These are phyloP conservation scores for Neomicropteryx cornuta DNA, from an alignment of 1,140 invertebrate species.

Conservation along the genomic window DNA sequence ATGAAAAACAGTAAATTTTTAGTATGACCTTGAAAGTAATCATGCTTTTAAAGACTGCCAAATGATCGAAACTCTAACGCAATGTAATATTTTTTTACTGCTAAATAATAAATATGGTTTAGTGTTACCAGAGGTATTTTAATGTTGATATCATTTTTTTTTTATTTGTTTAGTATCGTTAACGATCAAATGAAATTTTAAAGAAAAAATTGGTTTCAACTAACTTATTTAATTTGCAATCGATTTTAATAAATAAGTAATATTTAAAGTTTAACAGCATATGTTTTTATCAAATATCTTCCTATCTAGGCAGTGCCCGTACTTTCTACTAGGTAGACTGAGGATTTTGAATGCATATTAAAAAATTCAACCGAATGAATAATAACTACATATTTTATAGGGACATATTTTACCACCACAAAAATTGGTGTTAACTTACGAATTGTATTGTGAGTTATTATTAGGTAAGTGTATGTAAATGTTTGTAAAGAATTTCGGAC, in stretches of 20 bases:
- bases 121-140: too few relatives aligned
- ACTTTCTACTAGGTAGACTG: too few relatives aligned
- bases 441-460: background rate
- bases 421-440: background rate
- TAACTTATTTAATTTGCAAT: slow-evolving; percentile 1
- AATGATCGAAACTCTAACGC: too few relatives aligned
- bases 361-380: too few relatives aligned
- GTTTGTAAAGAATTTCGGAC: too few relatives aligned
- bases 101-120: too few relatives aligned
- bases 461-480: background rate
- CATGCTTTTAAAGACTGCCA: too few relatives aligned
- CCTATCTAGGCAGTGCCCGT: too few relatives aligned
- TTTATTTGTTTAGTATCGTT: slow-evolving; percentile 1
- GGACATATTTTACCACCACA: background rate
- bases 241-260: background rate
- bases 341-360: too few relatives aligned
- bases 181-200: background rate
- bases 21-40: too few relatives aligned
- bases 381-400: background rate
- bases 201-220: background rate
- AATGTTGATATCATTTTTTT: slow-evolving; percentile 1
- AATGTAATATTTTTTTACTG: too few relatives aligned
- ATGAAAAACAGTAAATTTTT: too few relatives aligned
- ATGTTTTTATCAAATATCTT: slow-evolving; percentile 3
- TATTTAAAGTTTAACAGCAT: slow-evolving; percentile 1